Percentiles rank a stretch among this genome's conserved stretches.
Conservation (phyloP, 2,888 invertebrate genomes). For the Mesorhabditis spiculigera region DNA sequence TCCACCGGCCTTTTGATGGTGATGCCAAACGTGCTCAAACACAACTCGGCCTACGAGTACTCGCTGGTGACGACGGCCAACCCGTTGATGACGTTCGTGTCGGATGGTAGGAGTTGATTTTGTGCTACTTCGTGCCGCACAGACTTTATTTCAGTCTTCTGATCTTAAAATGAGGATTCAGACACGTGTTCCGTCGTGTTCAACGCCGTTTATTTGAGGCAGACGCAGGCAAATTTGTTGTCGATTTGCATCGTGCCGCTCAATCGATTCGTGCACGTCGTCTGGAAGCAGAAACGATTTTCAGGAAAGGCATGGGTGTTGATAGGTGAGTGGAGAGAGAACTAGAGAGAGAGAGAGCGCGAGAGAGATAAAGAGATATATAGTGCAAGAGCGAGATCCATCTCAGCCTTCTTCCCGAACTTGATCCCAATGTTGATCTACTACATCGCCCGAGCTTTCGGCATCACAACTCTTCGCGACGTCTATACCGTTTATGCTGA, state of each 20-base stretch:
- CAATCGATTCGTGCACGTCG: not conserved
- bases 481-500: not conserved
- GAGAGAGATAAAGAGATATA: too few relatives aligned
- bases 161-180: not conserved
- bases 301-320: not conserved
- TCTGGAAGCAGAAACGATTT: not conserved
- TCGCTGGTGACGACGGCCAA: slow-evolving; percentile 4
- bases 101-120: not conserved
- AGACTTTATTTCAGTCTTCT: not conserved
- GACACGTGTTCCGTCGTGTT: not conserved
- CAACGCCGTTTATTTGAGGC: not conserved
- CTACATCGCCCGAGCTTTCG: slow-evolving; percentile 3
- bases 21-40: not conserved
- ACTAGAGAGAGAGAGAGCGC: not conserved
- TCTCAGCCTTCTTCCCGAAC: not conserved
- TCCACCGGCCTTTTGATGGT: not conserved
- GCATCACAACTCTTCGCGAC: not conserved
- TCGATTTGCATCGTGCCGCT: slow-evolving; percentile 6
- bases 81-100: not conserved
- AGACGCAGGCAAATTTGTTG: slow-evolving; percentile 1
- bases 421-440: not conserved
- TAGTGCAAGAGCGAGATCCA: not conserved
- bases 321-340: not conserved
- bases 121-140: not conserved
- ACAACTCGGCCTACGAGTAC: not conserved